Conservation (phyloP, 2,797 vertebrate species). For the Liasis olivaceus region DNA sequence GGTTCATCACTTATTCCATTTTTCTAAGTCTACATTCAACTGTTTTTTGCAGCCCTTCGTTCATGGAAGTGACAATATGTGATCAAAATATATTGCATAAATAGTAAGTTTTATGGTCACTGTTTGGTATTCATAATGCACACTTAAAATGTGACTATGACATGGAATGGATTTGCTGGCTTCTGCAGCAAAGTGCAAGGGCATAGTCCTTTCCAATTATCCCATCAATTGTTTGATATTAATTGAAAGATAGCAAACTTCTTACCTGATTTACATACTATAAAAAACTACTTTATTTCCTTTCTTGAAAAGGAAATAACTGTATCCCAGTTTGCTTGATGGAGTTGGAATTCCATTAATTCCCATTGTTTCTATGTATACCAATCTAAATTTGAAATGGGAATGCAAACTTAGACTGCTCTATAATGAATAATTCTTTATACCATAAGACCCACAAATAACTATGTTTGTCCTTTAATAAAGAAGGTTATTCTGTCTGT, state of each 20-base stretch:
- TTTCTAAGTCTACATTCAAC: background rate
- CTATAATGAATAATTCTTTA: background rate
- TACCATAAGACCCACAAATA: background rate
- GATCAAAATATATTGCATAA: background rate
- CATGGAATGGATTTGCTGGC: background rate
- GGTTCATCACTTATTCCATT: background rate
- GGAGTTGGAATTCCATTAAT: background rate
- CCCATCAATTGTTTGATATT: background rate
- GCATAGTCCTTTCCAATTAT: background rate
- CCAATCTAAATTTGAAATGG: background rate
- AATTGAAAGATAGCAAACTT: background rate
- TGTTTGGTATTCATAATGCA: background rate
- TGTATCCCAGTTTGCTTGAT: background rate
- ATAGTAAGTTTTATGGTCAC: background rate
- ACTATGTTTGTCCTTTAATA: background rate
- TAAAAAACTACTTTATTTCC: background rate
- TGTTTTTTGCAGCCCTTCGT: background rate
- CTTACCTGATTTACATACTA: background rate
- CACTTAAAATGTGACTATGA: background rate
- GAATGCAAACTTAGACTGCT: background rate
- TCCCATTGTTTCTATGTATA: background rate
- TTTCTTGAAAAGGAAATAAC: background rate
- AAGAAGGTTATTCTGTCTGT: background rate
- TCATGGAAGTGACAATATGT: background rate
- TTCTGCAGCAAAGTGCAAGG: background rate